Base-by-base conservation (phyloP, 2,888 invertebrate species). In the Meta bourneti region DNA sequence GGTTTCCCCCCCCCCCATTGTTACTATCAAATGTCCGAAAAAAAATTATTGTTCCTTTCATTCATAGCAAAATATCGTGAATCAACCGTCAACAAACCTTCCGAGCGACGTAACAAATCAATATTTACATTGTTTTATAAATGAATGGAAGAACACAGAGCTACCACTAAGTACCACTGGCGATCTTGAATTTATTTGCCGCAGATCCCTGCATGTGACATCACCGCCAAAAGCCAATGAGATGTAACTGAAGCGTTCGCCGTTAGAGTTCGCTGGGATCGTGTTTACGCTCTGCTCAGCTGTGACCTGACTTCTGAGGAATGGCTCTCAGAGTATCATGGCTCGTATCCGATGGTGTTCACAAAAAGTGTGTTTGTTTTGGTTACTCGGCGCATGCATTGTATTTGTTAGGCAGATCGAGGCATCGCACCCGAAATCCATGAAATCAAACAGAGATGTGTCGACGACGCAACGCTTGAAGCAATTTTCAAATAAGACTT, bases 281-380 rank as follows among this genome's bases (percentile, higher is more conserved):
- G 78, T 79, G 91, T 91, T 91, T 91, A 91, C 87, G 82, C 81
- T 79, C 71, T 51, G 71, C 72, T 72, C 84, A 84, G 74, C 87
- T 84, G 74, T 74, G 71, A 48, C 34, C 54, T 52, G 49, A n/a
- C 49, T 71, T 11, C 79, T 34, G 51, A 75, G 82, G 78, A 87
- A 91, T 91, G 91, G 91, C 82, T 87, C 72, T 16, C 81, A 91
- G 71, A 48, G 82, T 87, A 91, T 78, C 91, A 91, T 91, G 91
- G 91, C 91, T 52, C 91, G 82, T 71, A 52, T 16, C 70, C 77
- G 80, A 49, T 86, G 85, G 82, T 82, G 82, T 61, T 77, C 81
- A n/a, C 61, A 61, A 51, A 82, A 48, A 74, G 54, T 80, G 34
- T 61, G 87, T 78, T 71, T 87, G 34, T 87, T 87, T 83, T 77